Conservation (phyloP, 1,140 invertebrate species). For the Drosophila athabasca region DNA sequence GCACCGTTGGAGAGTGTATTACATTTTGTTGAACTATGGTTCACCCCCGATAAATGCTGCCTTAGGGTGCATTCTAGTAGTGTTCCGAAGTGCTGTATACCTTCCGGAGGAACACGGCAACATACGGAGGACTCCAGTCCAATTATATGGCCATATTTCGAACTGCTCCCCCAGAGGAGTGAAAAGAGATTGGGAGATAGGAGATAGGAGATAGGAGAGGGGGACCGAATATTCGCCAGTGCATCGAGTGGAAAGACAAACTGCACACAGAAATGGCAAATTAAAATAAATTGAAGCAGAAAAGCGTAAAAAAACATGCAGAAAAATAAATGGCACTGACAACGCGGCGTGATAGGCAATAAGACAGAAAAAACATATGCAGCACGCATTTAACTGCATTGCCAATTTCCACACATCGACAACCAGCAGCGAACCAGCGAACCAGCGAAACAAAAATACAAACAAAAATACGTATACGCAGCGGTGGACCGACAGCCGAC, state of each 20-base stretch:
- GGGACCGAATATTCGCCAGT: conserved; percentile 1
- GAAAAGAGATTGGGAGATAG: neutral
- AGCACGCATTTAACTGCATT: conserved; percentile 57
- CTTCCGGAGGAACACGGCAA: too few species aligned
- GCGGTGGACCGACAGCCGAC: neutral
- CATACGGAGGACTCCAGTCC: neutral
- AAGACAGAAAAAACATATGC: conserved; percentile 36
- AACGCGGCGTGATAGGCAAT: conserved; percentile 1
- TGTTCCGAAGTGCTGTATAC: too few species aligned
- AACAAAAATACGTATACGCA: conserved; percentile 12
- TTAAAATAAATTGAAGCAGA: conserved; percentile 67
- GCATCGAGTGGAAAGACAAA: conserved; percentile 50
- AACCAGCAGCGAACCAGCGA: conserved; percentile 19
- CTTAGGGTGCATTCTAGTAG: too few species aligned
- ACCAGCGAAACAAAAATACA: neutral
- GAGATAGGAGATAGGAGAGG: neutral
- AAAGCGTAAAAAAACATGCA: conserved; percentile 48
- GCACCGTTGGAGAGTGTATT: too few species aligned
- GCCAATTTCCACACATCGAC: conserved; percentile 38
- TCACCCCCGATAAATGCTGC: too few species aligned
- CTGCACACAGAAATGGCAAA: conserved; percentile 55
- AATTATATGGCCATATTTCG: conserved; percentile 22
- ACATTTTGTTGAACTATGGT: too few species aligned
- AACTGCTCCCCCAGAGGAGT: conserved; percentile 10
- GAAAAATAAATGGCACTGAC: conserved; percentile 34